Conservation (phyloP, 2,113 vertebrate species). For the Dipodomys spectabilis region DNA sequence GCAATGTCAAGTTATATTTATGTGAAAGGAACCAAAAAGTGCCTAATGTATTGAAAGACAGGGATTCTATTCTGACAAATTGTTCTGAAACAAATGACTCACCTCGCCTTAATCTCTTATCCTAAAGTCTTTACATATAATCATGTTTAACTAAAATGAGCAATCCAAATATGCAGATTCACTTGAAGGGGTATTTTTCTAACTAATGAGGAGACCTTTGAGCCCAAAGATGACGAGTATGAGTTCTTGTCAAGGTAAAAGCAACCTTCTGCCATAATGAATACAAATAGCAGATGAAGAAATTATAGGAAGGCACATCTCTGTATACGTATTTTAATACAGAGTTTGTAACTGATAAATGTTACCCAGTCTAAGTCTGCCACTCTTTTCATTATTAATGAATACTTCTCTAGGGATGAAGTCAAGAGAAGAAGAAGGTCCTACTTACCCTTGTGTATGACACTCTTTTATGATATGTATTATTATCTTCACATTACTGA, state of each 20-base stretch:
- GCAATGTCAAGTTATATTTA: background rate
- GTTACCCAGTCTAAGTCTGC: background rate
- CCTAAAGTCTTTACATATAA: background rate
- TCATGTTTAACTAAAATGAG: constrained; percentile 27
- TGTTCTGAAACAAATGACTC: background rate
- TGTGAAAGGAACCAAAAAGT: background rate
- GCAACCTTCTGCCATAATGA: accelerated
- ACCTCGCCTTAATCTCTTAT: background rate
- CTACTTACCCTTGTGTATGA: background rate
- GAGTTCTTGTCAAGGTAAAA: background rate
- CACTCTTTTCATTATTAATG: background rate
- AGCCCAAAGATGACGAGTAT: background rate
- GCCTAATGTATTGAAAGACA: background rate
- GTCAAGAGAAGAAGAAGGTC: background rate
- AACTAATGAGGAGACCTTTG: background rate
- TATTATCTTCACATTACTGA: background rate
- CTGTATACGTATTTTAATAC: background rate
- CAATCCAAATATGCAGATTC: background rate
- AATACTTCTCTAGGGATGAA: background rate
- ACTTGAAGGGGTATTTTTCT: background rate
- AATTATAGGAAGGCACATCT: background rate
- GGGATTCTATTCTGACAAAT: background rate
- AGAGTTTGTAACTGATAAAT: background rate
- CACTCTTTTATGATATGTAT: background rate
- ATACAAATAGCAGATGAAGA: background rate